Base-by-base conservation (phyloP, 92 coral and sea anemone species). In the Porites cylindrica region DNA sequence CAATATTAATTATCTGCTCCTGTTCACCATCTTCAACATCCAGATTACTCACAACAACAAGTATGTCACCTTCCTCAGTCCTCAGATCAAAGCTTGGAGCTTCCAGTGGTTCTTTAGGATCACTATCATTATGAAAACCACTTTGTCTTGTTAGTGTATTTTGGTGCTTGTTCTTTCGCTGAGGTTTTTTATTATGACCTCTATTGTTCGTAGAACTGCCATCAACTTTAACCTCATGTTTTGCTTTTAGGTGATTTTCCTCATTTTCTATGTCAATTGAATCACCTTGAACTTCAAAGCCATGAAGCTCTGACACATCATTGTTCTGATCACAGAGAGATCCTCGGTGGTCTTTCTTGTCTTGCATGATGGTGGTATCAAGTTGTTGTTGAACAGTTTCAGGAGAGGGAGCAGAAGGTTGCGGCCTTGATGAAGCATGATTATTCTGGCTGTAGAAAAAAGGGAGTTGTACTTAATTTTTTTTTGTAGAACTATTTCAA, bases 291-390 rank as follows among this genome's bases (percentile, higher is more conserved):
- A 93, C 90, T 66, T 93, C 96, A 89, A 93, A 93, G 20, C 96
- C 96, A 29, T 93, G 87, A 52, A 88, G 80, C 4, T 93, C 96
- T 17, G 93, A 87, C 7, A 93, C 96, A 67, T 93, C 96, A 58
- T 85, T 85, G 85, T 88, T 93, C 82, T 93, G 83, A 2, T 63
- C 82, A 76, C 72, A 23, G 8, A 86, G 50, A 66, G 88, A 70
- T 70, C 23, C 80, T 65, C 69, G 76, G 47, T 75, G 76, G 20
- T 24, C 47, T 38, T 38, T 29, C 32, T 66, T 52, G 62, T 81
- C 75, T 21, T 18, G 72, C 20, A 61, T 47, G 77, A 17, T 13
- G 61, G 71, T 56, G 18, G 24, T 54, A 43, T 26, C 52, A 21
- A 8, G 1, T 24, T 58, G 66, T 1, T 19, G 43, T 1, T 56